Conservation (phyloP, 2,888 invertebrate genomes). For the Drosophila diplacantha region DNA sequence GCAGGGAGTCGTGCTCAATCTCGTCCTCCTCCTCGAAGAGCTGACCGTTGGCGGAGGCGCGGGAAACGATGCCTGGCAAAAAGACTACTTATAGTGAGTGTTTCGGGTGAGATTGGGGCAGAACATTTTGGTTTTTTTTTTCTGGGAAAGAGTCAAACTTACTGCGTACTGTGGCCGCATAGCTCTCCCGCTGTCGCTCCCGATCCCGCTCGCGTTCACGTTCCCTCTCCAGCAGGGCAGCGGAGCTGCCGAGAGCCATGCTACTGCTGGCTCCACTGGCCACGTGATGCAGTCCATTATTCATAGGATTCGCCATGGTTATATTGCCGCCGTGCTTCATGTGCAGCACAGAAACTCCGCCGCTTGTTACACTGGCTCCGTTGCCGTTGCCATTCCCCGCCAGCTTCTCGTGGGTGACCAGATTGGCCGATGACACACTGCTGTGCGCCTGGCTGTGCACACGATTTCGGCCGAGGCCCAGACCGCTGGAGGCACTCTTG, state of each 20-base stretch:
- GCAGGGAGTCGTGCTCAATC: constrained; percentile 75
- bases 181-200: constrained; percentile 76
- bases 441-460: constrained; percentile 77
- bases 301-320: constrained; percentile 75
- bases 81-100: constrained; percentile 70
- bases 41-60: constrained; percentile 78
- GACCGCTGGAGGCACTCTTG: constrained; percentile 62
- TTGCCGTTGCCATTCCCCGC: constrained; percentile 63
- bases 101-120: constrained; percentile 43
- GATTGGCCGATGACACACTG: constrained; percentile 76
- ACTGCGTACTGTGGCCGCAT: constrained; percentile 82
- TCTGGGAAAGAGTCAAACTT: constrained; percentile 54
- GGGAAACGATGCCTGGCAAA: constrained; percentile 79
- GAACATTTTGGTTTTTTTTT: neutral
- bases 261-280: constrained; percentile 79
- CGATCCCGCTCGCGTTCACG: constrained; percentile 77
- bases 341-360: constrained; percentile 72
- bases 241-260: constrained; percentile 81
- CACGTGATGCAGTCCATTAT: constrained; percentile 69
- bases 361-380: constrained; percentile 68
- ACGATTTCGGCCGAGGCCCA: constrained; percentile 74
- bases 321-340: constrained; percentile 74
- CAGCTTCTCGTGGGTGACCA: constrained; percentile 76
- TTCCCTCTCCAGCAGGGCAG: constrained; percentile 79
- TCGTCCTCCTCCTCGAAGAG: constrained; percentile 79